phyloP scores from a whole-genome alignment of 2,113 vertebrate genomes.

The Triplophysa dalaica region DNA sequence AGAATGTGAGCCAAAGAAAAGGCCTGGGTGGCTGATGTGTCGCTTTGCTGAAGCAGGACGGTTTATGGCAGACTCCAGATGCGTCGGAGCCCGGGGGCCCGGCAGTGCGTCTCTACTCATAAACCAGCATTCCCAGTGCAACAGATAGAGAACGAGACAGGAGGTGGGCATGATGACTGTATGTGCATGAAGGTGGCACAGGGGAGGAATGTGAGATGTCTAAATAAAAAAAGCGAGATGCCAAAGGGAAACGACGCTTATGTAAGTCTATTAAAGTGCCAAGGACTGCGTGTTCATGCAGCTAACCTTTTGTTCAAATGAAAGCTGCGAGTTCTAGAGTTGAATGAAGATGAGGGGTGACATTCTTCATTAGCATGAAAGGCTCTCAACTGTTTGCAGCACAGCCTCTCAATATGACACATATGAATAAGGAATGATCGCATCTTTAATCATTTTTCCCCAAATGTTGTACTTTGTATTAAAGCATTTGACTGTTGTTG shows the following conservation, averaged over 20 bases:
- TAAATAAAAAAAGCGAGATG: not conserved
- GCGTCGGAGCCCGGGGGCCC: slow-evolving; percentile 45
- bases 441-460: not conserved
- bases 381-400: not conserved
- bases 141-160: not conserved
- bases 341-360: slow-evolving; percentile 27
- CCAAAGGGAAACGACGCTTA: slow-evolving; percentile 25
- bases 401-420: no score
- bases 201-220: not conserved
- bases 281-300: not conserved
- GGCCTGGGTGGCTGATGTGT: slow-evolving; percentile 49
- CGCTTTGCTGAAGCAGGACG: slow-evolving; percentile 38
- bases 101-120: slow-evolving; percentile 52
- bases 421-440: not conserved
- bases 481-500: not conserved
- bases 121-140: slow-evolving; percentile 35
- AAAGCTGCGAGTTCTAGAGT: slow-evolving; percentile 1
- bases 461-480: no score
- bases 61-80: slow-evolving; percentile 65
- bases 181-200: not conserved
- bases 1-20: slow-evolving; percentile 1
- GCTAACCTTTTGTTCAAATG: slow-evolving; percentile 7
- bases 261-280: slow-evolving; percentile 31
- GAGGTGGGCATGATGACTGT: slow-evolving; percentile 1
- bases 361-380: not conserved